Evolutionary conservation across 2,888 invertebrate species (phyloP).

Genomic region (Eupsilia transversa): DNA sequence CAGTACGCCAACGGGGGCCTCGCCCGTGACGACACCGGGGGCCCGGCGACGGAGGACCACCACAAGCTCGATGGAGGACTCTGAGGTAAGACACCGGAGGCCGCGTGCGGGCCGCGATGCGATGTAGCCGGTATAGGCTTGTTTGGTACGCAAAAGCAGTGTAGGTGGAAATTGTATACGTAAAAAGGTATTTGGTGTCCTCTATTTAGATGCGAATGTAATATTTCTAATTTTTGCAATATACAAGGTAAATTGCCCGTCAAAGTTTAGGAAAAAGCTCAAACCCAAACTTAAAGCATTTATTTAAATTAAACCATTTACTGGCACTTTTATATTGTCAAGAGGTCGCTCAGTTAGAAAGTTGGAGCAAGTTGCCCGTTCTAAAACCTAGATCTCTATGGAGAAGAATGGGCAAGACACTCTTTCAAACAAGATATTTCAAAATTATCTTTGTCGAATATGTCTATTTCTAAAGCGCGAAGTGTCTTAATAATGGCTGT

Average conservation of each 20-base stretch:
- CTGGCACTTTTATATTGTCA: background rate
- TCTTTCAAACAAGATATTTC: background rate
- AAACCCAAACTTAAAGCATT: background rate
- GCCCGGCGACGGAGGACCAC: constrained; percentile 75
- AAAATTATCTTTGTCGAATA: background rate
- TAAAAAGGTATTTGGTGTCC: constrained; percentile 15
- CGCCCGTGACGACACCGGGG: constrained; percentile 75
- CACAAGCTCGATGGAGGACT: constrained; percentile 83
- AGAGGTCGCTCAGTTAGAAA: background rate
- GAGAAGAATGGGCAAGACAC: background rate
- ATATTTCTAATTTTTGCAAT: background rate
- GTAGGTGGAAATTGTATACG: constrained; percentile 14
- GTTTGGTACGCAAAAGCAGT: constrained; percentile 22
- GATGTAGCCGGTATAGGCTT: constrained; percentile 61
- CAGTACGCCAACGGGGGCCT: constrained; percentile 84
- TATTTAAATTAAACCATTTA: background rate
- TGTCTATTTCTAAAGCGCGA: background rate
- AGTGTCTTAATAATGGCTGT: background rate
- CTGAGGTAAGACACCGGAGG: constrained; percentile 85
- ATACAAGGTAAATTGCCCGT: background rate
- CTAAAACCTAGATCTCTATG: background rate
- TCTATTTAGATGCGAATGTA: constrained; percentile 13
- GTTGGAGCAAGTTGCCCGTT: background rate
- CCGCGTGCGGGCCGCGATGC: constrained; percentile 73
- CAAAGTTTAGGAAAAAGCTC: background rate